Evolutionary conservation across 2,797 vertebrate genomes (phyloP), one percentile per base, ranked within the genome.

Genomic region (Phylloscopus collybita): DNA sequence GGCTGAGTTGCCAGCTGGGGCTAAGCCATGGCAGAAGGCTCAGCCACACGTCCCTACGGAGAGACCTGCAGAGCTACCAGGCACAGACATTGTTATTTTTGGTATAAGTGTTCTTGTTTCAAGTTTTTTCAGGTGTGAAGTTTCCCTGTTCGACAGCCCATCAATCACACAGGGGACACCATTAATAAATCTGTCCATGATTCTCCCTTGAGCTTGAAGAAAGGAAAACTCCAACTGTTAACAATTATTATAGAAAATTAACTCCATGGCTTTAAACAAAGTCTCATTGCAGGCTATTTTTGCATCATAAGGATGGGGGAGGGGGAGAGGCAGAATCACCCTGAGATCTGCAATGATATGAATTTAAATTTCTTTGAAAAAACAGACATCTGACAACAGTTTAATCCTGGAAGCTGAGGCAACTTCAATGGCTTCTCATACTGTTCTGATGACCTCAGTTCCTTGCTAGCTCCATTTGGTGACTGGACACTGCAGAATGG

Each of bases 171-270:
- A 56, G 61, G 57, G 90, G 90, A 95, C 86, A 95, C 80, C 93
- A 97, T 97, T 95, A 95, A 97, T 97, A 96, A 96, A 96, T 91
- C 96, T 94, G 96, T 95, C 95, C 17, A 1, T 69, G 65, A 69
- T 90, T 92, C 67, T 96, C 96, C 96, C 95, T 92, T 94, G 96
- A 95, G 96, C 86, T 38, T 69, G 74, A 69, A 87, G 90, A 86
- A 94, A 94, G 83, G 74, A 95, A 96, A 97, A 59, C 71, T 95
- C 95, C 95, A 95, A 96, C 96, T 93, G 93, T 95, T 97, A 95
- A 93, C 87, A 94, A 93, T 97, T 96, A 95, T 79, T 90, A 87
- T 30, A 94, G 93, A 92, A 96, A 96, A 97, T 95, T 96, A 96
- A 95, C 92, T 96, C 90, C 80, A 25, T 36, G 45, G 44, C 67